These are phyloP conservation scores for Drosophila obscura DNA, from an alignment of 1,140 invertebrate species.

Conservation along the genomic window DNA sequence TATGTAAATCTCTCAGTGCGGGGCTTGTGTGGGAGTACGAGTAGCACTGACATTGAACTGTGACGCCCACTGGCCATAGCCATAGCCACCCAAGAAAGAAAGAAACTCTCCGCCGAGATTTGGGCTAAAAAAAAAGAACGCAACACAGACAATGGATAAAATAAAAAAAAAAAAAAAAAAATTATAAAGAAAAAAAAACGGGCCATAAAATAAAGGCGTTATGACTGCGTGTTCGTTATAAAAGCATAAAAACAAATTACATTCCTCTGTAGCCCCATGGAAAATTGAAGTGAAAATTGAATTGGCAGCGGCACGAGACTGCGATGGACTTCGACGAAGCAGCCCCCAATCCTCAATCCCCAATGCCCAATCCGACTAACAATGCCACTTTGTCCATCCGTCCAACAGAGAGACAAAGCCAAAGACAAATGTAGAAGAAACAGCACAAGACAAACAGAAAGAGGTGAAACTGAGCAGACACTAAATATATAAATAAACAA, in stretches of 20 bases:
- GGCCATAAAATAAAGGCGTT: conserved; percentile 17
- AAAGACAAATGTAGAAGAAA: conserved; percentile 30
- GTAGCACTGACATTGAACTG: conserved; percentile 54
- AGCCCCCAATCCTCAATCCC: conserved; percentile 1
- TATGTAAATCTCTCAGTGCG: conserved; percentile 35
- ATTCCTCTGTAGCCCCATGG: conserved; percentile 63
- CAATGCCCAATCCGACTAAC: conserved; percentile 45
- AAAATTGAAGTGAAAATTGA: conserved; percentile 75
- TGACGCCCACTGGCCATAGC: conserved; percentile 35
- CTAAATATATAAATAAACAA: conserved; percentile 33
- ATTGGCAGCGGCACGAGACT: conserved; percentile 72
- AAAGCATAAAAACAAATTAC: conserved; percentile 70
- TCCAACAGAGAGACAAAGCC: not conserved
- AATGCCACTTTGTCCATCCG: conserved; percentile 67
- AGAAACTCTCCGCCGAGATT: too few species aligned
- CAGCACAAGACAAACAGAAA: conserved; percentile 36
- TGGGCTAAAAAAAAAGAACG: not conserved
- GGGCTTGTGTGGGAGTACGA: conserved; percentile 18
- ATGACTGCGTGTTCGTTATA: conserved; percentile 42
- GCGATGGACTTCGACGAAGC: conserved; percentile 37
- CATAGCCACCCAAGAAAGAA: too few species aligned
- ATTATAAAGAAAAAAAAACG: conserved; percentile 2
- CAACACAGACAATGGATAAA: conserved; percentile 9
- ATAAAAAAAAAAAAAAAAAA: conserved; percentile 12
- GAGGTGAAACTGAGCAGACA: conserved; percentile 13